phyloP scores from a whole-genome alignment of 2,888 invertebrate species.

The Drosophila nr. medialis region DNA sequence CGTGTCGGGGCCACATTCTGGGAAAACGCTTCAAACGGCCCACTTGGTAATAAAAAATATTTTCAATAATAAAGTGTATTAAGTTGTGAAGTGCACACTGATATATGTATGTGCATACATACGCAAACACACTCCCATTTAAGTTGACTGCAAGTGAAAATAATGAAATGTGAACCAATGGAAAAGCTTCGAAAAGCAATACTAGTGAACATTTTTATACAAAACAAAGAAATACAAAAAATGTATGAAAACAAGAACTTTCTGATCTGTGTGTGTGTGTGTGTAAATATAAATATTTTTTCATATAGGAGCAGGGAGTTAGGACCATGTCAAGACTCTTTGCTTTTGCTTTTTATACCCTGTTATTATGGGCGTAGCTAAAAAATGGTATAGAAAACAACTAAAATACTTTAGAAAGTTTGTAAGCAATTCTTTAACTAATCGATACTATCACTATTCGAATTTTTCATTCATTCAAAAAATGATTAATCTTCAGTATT shows the following conservation, averaged over 20 bases:
- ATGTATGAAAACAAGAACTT: constrained; percentile 39
- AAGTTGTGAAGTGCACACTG: constrained; percentile 76
- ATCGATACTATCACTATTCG: background rate
- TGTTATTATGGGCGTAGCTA: constrained; percentile 9
- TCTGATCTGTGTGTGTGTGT: constrained; percentile 30
- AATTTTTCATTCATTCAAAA: background rate
- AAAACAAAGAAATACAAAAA: constrained; percentile 50
- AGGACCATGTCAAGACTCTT: constrained; percentile 34
- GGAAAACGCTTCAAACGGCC: constrained; percentile 57
- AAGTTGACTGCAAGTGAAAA: constrained; percentile 68
- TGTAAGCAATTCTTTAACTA: background rate
- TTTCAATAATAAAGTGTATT: constrained; percentile 81
- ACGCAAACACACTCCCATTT: constrained; percentile 20
- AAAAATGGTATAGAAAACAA: background rate
- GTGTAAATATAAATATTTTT: constrained; percentile 73
- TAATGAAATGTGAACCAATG: constrained; percentile 80
- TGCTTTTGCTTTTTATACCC: constrained; percentile 26
- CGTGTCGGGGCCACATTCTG: constrained; percentile 78
- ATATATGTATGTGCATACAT: constrained; percentile 20
- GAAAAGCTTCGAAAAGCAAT: constrained; percentile 78
- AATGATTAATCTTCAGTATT: background rate
- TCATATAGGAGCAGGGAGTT: constrained; percentile 31
- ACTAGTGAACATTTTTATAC: constrained; percentile 65
- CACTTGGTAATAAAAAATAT: constrained; percentile 81
- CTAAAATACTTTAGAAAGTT: background rate